Percentiles rank a stretch among this genome's conserved stretches.
phyloP scores from a whole-genome alignment of 2,888 invertebrate species.

The Polymixis flavicincta region DNA sequence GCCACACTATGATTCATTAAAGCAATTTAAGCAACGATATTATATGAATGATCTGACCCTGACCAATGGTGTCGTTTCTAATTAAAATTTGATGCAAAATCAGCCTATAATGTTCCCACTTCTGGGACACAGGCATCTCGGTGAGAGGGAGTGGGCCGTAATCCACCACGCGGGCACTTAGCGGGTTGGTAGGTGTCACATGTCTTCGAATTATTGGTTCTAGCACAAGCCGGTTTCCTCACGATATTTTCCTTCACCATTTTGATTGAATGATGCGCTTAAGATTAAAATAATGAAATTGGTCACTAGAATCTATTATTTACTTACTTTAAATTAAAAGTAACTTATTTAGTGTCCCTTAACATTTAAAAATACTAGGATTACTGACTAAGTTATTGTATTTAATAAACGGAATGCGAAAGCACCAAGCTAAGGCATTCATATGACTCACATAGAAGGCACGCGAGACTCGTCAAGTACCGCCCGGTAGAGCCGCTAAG shows the following conservation, averaged over 20 bases:
- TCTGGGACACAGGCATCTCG: no score
- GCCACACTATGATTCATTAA: conserved; percentile 14
- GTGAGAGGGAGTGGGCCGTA: no score
- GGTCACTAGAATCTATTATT: background rate
- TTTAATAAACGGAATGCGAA: conserved; percentile 82
- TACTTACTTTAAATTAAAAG: conserved; percentile 2
- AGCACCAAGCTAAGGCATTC: conserved; percentile 79
- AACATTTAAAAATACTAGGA: conserved; percentile 21
- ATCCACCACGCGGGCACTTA: no score
- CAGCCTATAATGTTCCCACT: no score
- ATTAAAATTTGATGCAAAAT: background rate
- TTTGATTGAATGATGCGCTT: no score
- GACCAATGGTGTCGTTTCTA: background rate
- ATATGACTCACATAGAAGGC: conserved; percentile 85
- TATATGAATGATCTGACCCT: background rate
- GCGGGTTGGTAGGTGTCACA: no score
- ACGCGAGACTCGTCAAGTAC: conserved; percentile 78
- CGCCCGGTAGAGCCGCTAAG: conserved; percentile 68
- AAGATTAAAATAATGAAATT: background rate
- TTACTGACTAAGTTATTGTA: conserved; percentile 55
- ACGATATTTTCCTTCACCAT: no score
- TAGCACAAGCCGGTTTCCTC: no score
- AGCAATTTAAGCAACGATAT: conserved; percentile 20
- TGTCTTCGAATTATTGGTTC: no score
- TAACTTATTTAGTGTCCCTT: no score